These are phyloP conservation scores for Takifugu rubripes DNA, from an alignment of 2,797 vertebrate genomes.

Conservation along the genomic window DNA sequence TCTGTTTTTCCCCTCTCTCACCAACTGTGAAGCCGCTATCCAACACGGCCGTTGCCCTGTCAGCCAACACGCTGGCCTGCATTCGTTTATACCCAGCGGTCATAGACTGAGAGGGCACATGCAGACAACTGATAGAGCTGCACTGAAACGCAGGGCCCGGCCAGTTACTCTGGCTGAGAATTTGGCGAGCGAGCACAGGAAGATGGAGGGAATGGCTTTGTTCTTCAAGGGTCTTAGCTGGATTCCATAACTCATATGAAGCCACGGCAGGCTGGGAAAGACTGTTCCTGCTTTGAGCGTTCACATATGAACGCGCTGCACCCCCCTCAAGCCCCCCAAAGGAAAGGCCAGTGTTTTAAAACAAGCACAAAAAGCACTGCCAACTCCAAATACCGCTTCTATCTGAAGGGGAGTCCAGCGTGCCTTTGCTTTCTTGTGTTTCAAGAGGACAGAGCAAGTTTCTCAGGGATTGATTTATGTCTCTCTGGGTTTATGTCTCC, in stretches of 20 bases:
- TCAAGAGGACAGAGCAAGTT: conserved; percentile 11
- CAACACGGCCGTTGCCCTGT: conserved; percentile 67
- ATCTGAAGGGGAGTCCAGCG: conserved; percentile 45
- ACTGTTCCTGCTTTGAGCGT: conserved; percentile 65
- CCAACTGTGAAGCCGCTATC: conserved; percentile 75
- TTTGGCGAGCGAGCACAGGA: conserved; percentile 19
- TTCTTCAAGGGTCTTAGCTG: conserved; percentile 43
- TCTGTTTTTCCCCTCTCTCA: conserved; percentile 38
- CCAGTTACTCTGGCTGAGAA: conserved; percentile 27
- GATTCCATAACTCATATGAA: conserved; percentile 61
- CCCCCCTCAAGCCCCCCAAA: conserved; percentile 56
- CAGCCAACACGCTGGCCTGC: conserved; percentile 64
- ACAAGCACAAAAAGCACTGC: conserved; percentile 60
- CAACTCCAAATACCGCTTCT: conserved; percentile 52
- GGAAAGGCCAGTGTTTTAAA: conserved; percentile 63
- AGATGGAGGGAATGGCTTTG: conserved; percentile 28
- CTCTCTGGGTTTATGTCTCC: conserved; percentile 1
- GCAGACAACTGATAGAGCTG: conserved; percentile 61
- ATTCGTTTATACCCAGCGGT: conserved; percentile 69
- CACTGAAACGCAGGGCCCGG: conserved; percentile 38
- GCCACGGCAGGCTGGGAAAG: conserved; percentile 66
- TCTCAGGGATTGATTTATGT: not conserved
- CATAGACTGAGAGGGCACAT: conserved; percentile 61
- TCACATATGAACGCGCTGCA: conserved; percentile 69
- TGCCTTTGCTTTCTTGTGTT: conserved; percentile 23